These are phyloP conservation scores for Melanophora roralis DNA, from an alignment of 2,888 invertebrate species.

Conservation along the genomic window DNA sequence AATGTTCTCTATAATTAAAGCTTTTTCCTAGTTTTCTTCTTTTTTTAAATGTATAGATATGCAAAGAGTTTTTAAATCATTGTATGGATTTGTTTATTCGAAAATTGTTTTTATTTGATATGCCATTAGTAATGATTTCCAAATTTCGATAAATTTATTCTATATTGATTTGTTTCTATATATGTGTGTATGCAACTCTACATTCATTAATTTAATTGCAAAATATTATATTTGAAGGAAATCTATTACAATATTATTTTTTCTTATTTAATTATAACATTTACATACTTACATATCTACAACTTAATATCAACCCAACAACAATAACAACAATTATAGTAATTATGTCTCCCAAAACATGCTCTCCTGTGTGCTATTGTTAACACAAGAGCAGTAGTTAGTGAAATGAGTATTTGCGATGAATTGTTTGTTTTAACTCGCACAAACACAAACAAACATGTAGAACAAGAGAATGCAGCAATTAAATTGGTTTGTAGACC, in stretches of 20 bases:
- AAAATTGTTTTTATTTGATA: no score
- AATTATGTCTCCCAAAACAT: neutral
- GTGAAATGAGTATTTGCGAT: neutral
- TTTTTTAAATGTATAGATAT: no score
- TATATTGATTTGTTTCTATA: no score
- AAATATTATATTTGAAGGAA: neutral
- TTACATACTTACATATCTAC: neutral
- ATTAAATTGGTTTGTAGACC: no score
- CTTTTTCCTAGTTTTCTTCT: no score
- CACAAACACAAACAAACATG: neutral
- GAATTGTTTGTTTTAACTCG: no score
- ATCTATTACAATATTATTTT: neutral
- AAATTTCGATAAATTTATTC: no score
- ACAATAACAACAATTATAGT: constrained; percentile 5
- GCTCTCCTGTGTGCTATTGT: neutral
- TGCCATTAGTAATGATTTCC: no score
- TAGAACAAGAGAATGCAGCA: neutral
- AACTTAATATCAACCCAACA: neutral
- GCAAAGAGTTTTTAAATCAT: no score
- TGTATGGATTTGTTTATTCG: no score
- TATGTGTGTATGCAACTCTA: no score
- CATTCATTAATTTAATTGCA: neutral
- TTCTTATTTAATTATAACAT: neutral
- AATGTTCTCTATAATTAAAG: no score
- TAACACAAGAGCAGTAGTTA: neutral